Conservation (phyloP, 2,797 vertebrate species). For the Parauchenoglanis punctatus region DNA sequence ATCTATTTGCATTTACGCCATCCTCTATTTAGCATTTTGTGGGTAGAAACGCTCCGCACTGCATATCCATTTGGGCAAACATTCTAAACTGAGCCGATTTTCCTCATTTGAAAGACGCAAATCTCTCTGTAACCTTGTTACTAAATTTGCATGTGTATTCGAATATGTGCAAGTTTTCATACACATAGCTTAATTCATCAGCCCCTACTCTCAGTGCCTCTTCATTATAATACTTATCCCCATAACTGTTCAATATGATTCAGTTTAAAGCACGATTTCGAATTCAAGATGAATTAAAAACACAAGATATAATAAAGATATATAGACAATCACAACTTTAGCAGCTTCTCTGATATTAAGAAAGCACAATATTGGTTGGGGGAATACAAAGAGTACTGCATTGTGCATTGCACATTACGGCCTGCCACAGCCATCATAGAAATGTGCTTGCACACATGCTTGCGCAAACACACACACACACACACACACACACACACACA, state of each 20-base stretch:
- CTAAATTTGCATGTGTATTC: background rate
- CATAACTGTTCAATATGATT: background rate
- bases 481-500: background rate
- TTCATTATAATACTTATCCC: background rate
- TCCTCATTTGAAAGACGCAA: background rate
- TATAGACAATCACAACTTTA: conserved; percentile 5
- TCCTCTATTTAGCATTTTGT: background rate
- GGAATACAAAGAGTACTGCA: background rate
- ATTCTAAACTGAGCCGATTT: background rate
- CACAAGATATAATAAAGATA: conserved; percentile 13
- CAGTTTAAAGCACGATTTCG: background rate
- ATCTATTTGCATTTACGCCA: conserved; percentile 1
- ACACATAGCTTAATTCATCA: background rate
- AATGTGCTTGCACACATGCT: background rate
- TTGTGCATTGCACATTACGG: background rate
- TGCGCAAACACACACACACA: background rate
- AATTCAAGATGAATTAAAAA: background rate
- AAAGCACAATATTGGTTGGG: background rate
- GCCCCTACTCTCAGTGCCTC: background rate
- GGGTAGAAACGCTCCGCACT: background rate
- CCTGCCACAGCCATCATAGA: background rate
- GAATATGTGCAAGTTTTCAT: background rate
- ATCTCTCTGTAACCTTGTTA: background rate
- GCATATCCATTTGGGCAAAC: conserved; percentile 4
- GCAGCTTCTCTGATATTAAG: conserved; percentile 20